phyloP scores from a whole-genome alignment of 2,113 vertebrate species.

The Brachirus orientalis region DNA sequence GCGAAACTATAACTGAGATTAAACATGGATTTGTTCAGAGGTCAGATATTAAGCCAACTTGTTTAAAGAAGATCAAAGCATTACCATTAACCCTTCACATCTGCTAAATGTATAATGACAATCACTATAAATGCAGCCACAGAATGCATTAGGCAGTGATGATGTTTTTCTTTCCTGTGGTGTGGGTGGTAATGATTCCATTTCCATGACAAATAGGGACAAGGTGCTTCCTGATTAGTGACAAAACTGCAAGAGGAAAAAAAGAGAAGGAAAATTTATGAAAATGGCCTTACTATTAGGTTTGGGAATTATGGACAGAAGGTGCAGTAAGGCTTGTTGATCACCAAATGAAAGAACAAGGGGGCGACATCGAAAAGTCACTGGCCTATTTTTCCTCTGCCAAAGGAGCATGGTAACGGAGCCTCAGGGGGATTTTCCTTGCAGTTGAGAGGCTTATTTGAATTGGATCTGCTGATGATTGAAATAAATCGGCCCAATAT shows the following conservation, averaged over 20 bases:
- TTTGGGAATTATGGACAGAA: conserved; percentile 44
- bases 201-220: conserved; percentile 75
- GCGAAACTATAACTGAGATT: not conserved
- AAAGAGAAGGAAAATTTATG: conserved; percentile 43
- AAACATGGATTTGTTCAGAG: conserved; percentile 26
- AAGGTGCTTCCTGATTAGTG: conserved; percentile 82
- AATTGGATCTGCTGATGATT: conserved; percentile 80
- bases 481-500: conserved; percentile 78
- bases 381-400: conserved; percentile 43
- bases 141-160: conserved; percentile 73
- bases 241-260: conserved; percentile 40
- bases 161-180: conserved; percentile 83
- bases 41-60: conserved; percentile 49
- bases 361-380: conserved; percentile 5
- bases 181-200: conserved; percentile 85
- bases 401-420: conserved; percentile 53
- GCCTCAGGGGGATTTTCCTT: conserved; percentile 66
- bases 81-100: conserved; percentile 67
- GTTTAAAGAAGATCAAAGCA: conserved; percentile 69
- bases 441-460: conserved; percentile 71
- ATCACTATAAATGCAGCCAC: conserved; percentile 55
- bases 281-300: conserved; percentile 51
- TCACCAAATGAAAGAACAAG: conserved; percentile 35
- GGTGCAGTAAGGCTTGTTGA: conserved; percentile 20
- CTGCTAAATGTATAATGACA: conserved; percentile 58